Conservation (phyloP, 1,140 invertebrate species). For the Eciton burchellii region DNA sequence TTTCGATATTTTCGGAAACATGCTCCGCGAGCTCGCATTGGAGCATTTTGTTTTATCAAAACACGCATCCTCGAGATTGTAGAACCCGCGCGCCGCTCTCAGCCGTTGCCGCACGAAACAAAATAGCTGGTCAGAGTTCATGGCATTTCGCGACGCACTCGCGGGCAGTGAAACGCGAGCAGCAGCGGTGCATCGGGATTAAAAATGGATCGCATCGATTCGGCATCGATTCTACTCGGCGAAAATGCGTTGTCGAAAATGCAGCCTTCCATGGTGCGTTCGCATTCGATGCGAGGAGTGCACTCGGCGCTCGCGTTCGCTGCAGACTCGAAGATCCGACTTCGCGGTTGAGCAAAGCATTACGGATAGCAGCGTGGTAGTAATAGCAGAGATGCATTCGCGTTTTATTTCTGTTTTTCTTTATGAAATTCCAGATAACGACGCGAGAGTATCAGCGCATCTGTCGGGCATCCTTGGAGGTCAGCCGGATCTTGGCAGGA, state of each 20-base stretch:
- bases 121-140: constrained; percentile 32
- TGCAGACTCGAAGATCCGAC: neutral
- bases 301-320: constrained; percentile 22
- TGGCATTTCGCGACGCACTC: neutral
- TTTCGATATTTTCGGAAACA: neutral
- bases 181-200: constrained; percentile 26
- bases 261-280: constrained; percentile 20
- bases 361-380: neutral
- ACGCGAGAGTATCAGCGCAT: constrained; percentile 25
- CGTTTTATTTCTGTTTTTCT: constrained; percentile 1
- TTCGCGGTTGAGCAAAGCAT: neutral
- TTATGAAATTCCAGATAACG: constrained; percentile 58
- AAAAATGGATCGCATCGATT: constrained; percentile 24
- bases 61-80: neutral
- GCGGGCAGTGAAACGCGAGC: constrained; percentile 15
- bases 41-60: constrained; percentile 24
- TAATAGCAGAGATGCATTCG: constrained; percentile 59
- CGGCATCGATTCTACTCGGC: constrained; percentile 1
- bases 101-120: neutral
- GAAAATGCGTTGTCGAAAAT: constrained; percentile 1
- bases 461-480: constrained; percentile 2
- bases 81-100: neutral
- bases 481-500: neutral
- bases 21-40: neutral
- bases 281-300: constrained; percentile 36